Evolutionary conservation across 30 jellyfish, hydroid and myxozoan genomes (phyloP).

Genomic region (Rhopilema esculentum): DNA sequence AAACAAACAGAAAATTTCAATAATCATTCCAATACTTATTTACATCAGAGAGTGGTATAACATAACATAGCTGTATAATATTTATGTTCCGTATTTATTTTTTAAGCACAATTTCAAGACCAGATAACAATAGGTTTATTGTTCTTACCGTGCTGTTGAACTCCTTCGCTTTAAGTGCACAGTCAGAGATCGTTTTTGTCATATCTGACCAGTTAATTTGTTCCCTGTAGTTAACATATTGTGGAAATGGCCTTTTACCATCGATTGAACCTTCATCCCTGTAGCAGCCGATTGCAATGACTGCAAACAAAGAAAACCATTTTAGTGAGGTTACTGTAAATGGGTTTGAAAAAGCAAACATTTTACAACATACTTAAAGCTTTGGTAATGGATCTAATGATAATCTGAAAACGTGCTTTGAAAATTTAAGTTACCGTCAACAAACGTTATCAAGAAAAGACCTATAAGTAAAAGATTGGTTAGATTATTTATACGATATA

Average conservation of each 20-base stretch:
- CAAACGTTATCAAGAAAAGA: background rate
- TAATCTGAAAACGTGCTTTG: background rate
- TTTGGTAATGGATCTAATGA: background rate
- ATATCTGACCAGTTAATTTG: slow-evolving; percentile 66
- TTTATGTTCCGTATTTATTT: too few species aligned
- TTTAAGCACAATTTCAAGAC: too few species aligned
- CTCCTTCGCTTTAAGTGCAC: slow-evolving; percentile 42
- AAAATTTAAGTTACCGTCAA: background rate
- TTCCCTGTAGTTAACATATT: slow-evolving; percentile 37
- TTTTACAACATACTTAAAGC: too few species aligned
- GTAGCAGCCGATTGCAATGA: slow-evolving; percentile 71
- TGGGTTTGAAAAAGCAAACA: too few species aligned
- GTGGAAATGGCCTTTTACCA: slow-evolving; percentile 74
- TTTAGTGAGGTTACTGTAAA: too few species aligned
- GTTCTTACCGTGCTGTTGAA: slow-evolving; percentile 24
- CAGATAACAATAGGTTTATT: too few species aligned
- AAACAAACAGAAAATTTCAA: background rate
- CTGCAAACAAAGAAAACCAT: slow-evolving; percentile 13
- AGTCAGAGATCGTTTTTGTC: slow-evolving; percentile 25
- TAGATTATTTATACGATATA: too few species aligned
- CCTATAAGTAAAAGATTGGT: background rate
- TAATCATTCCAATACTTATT: too few species aligned
- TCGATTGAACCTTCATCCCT: slow-evolving; percentile 53
- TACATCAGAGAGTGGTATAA: too few species aligned
- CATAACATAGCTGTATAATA: too few species aligned